Conservation (phyloP, 2,797 vertebrate species). For the Halcyon smyrnensis region DNA sequence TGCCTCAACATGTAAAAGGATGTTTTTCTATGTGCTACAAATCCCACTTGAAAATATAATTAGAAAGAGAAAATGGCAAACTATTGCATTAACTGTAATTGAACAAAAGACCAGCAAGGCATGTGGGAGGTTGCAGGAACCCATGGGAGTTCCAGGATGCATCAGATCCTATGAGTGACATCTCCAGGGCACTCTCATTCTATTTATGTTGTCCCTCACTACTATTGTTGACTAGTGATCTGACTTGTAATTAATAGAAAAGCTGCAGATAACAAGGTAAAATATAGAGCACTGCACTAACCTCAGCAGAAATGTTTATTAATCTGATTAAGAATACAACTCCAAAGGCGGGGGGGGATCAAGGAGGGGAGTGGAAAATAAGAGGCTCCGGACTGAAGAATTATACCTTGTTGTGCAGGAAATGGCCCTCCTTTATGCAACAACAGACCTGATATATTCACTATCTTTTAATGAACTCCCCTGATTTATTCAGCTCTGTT, state of each 20-base stretch:
- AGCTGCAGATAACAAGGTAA: constrained; percentile 83
- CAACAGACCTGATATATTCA: constrained; percentile 92
- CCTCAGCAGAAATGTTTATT: constrained; percentile 82
- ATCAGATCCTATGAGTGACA: constrained; percentile 85
- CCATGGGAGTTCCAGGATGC: constrained; percentile 94
- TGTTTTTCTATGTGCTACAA: constrained; percentile 90
- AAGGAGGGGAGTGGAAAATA: background rate
- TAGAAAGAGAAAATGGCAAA: constrained; percentile 96
- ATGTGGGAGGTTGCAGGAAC: constrained; percentile 93
- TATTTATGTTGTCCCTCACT: constrained; percentile 92
- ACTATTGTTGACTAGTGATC: constrained; percentile 89
- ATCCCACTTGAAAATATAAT: constrained; percentile 99
- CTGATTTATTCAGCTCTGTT: constrained; percentile 87
- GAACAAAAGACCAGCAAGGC: constrained; percentile 97
- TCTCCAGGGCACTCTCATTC: constrained; percentile 90
- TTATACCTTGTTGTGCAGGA: constrained; percentile 73
- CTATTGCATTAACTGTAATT: constrained; percentile 99
- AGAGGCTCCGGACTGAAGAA: constrained; percentile 75
- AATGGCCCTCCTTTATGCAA: constrained; percentile 82
- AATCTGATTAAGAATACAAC: constrained; percentile 82
- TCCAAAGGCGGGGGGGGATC: background rate
- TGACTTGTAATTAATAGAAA: constrained; percentile 97
- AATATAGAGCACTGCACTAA: constrained; percentile 78
- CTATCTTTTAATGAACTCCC: constrained; percentile 92
- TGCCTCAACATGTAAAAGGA: constrained; percentile 86